Conservation (phyloP, 2,113 vertebrate genomes). For the Rhinoptilus africanus region DNA sequence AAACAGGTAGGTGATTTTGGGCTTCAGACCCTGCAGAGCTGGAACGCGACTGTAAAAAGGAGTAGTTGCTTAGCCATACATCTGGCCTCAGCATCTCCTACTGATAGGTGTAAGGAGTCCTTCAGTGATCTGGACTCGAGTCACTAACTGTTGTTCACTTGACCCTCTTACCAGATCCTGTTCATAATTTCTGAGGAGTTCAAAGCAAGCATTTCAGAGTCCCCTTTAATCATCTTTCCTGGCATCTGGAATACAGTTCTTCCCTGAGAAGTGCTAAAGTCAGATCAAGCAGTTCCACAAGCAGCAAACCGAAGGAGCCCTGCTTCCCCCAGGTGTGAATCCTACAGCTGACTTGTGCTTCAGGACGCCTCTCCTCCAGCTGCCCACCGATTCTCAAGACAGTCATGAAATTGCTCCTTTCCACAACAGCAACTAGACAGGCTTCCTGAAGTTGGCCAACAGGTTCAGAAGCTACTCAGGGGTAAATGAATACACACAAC, state of each 20-base stretch:
- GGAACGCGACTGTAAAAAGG: not conserved
- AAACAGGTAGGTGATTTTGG: not conserved
- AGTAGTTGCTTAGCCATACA: not conserved
- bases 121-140: not conserved
- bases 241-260: slow-evolving; percentile 15
- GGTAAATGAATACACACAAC: not conserved
- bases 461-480: not conserved
- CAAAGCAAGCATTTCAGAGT: slow-evolving; percentile 15
- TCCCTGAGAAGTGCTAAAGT: not conserved
- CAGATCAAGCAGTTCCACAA: slow-evolving; percentile 7
- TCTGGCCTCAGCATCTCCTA: not conserved
- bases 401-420: not conserved
- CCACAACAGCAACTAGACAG: not conserved
- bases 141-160: not conserved
- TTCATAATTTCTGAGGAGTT: not conserved
- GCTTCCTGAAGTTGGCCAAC: not conserved
- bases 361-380: not conserved
- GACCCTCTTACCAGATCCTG: not conserved
- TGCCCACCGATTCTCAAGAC: not conserved
- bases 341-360: not conserved
- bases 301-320: not conserved
- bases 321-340: not conserved
- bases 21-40: not conserved
- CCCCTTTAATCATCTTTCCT: not conserved
- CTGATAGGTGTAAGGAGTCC: not conserved